Conservation (phyloP, 2,113 vertebrate species). For the Ceratotherium simum region DNA sequence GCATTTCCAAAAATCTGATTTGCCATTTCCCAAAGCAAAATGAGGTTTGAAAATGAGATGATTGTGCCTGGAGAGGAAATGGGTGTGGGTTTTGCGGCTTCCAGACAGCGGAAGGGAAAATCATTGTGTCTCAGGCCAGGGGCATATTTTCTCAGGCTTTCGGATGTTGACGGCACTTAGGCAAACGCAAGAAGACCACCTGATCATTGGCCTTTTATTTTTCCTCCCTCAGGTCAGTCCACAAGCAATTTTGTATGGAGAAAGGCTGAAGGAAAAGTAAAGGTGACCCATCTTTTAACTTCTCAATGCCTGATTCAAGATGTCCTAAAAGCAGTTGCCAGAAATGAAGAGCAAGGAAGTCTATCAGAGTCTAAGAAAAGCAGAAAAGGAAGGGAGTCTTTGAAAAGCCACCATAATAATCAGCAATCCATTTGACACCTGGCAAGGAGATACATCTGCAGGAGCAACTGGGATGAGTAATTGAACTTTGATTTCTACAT, state of each 20-base stretch:
- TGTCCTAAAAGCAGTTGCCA: slow-evolving; percentile 60
- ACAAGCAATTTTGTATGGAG: background rate
- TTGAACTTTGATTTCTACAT: slow-evolving; percentile 72
- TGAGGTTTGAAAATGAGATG: slow-evolving; percentile 70
- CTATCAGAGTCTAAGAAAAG: slow-evolving; percentile 62
- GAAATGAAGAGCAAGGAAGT: slow-evolving; percentile 37
- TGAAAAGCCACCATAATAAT: slow-evolving; percentile 51
- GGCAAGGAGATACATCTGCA: slow-evolving; percentile 58
- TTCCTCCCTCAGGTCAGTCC: background rate
- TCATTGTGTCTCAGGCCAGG: slow-evolving; percentile 17
- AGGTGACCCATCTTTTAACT: background rate
- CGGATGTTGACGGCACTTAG: background rate
- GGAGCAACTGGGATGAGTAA: slow-evolving; percentile 60
- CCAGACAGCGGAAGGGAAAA: slow-evolving; percentile 55
- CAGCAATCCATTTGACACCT: slow-evolving; percentile 74
- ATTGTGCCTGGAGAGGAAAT: slow-evolving; percentile 58
- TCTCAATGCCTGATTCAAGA: background rate
- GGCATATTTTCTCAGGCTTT: slow-evolving; percentile 39
- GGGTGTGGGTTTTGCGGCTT: slow-evolving; percentile 68
- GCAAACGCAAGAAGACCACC: background rate
- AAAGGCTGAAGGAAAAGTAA: background rate
- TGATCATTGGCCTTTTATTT: background rate
- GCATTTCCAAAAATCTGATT: slow-evolving; percentile 53
- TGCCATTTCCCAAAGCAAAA: slow-evolving; percentile 59
- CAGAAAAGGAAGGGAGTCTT: slow-evolving; percentile 59